These are phyloP conservation scores for Bibio marci DNA, from an alignment of 2,888 invertebrate genomes.

Conservation along the genomic window DNA sequence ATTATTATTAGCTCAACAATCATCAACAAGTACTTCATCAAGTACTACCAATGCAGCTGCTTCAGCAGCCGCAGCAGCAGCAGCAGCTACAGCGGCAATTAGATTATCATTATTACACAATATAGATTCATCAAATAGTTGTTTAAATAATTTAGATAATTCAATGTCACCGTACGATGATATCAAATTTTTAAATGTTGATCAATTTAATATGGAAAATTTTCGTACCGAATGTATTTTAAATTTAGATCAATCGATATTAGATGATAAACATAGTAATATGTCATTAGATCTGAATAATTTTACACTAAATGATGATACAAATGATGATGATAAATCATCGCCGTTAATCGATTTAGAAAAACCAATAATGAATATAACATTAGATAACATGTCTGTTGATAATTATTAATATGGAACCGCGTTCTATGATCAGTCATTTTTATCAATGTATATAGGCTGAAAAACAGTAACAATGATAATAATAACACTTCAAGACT, in stretches of 20 bases:
- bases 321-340: slow-evolving; percentile 13
- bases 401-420: too few species aligned
- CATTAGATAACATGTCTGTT: slow-evolving; percentile 4
- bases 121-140: slow-evolving; percentile 7
- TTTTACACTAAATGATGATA: slow-evolving; percentile 3
- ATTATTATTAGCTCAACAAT: too few species aligned
- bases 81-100: not conserved
- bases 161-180: slow-evolving; percentile 25
- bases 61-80: not conserved
- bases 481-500: too few species aligned
- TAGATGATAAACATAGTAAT: slow-evolving; percentile 6
- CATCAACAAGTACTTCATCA: too few species aligned
- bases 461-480: too few species aligned
- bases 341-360: slow-evolving; percentile 24
- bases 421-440: too few species aligned
- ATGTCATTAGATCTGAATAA: slow-evolving; percentile 4
- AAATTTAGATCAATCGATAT: slow-evolving; percentile 25
- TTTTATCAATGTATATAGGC: too few species aligned
- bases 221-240: slow-evolving; percentile 29
- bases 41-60: not conserved
- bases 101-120: not conserved
- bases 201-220: slow-evolving; percentile 29
- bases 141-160: slow-evolving; percentile 20
- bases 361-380: slow-evolving; percentile 22
- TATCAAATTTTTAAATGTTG: slow-evolving; percentile 29